Base-by-base conservation (phyloP, 2,888 invertebrate genomes). In the Machimus rusticus region DNA sequence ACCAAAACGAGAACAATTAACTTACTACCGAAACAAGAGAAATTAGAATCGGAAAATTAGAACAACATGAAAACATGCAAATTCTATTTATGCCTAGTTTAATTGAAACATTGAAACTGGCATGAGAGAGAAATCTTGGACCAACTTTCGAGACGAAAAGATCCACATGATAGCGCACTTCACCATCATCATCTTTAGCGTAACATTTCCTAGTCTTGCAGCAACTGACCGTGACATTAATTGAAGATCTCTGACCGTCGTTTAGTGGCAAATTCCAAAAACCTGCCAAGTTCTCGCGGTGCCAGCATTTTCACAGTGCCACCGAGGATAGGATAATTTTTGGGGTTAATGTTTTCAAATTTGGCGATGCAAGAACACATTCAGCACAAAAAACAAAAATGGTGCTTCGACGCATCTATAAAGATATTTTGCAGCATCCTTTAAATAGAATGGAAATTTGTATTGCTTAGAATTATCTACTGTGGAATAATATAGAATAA, bases 151-250 rank as follows among this genome's bases (percentile, higher is more conserved):
- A 66, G 66, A 66, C 23, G 66, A 66, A 66, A 57, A 23, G 57
- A 66, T 66, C 9, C 23, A 66, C 66, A 23, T 28, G 66, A 28
- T 66, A 19, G 51, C 51, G n/a, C 19, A 51, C 23, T 66, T 66
- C 66, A 66, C 19, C 66, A 66, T 28, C 66, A 66, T 66, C 66
- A 12, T 66, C 66, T 19, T 23, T 19, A 19, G 19, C 66, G 66
- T 12, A 66, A 12, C 66, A 23, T 66, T 66, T 66, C 66, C 66
- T 51, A n/a, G 66, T 66, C 23, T 66, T 66, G 66, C 14, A 8
- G 46, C 79, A 79, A 79, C 79, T 79, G 79, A 79, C 79, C 79
- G 79, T 79, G 79, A 79, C 79, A 79, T 79, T 79, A 79, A 79
- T 79, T 79, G 31, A 23, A 51, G 51, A 79, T 28, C 31, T 46